Percentiles rank a stretch among this genome's conserved stretches.
Conservation (phyloP, 2,113 vertebrate genomes). For the Chrysemys picta region DNA sequence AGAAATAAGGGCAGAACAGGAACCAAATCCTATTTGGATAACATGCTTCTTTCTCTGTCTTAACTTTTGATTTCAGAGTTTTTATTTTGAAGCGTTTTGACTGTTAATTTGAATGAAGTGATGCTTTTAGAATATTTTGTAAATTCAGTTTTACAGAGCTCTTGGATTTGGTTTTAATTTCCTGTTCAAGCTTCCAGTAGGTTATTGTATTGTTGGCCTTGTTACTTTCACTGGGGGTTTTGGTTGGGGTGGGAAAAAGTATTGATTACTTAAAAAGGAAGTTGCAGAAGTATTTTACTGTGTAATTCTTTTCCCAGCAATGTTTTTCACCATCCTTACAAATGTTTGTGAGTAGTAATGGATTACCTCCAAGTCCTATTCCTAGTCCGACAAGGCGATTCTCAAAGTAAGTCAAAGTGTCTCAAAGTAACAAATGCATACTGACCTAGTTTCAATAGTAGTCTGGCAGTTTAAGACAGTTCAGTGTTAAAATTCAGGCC, state of each 20-base stretch:
- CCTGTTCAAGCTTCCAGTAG: background rate
- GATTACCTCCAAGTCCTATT: constrained; percentile 90
- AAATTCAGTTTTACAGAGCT: background rate
- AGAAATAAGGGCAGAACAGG: background rate
- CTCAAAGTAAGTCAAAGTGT: constrained; percentile 79
- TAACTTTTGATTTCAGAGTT: background rate
- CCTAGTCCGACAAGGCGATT: constrained; percentile 92
- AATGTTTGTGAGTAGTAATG: constrained; percentile 95
- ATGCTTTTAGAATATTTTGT: background rate
- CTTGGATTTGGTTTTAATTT: background rate
- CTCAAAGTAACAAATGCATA: background rate
- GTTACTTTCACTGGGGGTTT: background rate
- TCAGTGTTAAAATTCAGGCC: background rate
- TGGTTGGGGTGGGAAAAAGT: background rate
- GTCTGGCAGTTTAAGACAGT: background rate
- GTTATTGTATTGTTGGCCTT: background rate
- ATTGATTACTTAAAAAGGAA: background rate
- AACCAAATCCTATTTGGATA: background rate
- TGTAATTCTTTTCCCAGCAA: constrained; percentile 80
- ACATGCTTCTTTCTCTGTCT: background rate
- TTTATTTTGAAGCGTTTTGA: background rate
- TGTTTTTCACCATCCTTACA: constrained; percentile 96
- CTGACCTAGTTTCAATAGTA: background rate
- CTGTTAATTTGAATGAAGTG: background rate
- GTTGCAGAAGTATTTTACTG: background rate